Evolutionary conservation across 2,888 invertebrate genomes (phyloP).

Genomic region (Chrysolina americana): DNA sequence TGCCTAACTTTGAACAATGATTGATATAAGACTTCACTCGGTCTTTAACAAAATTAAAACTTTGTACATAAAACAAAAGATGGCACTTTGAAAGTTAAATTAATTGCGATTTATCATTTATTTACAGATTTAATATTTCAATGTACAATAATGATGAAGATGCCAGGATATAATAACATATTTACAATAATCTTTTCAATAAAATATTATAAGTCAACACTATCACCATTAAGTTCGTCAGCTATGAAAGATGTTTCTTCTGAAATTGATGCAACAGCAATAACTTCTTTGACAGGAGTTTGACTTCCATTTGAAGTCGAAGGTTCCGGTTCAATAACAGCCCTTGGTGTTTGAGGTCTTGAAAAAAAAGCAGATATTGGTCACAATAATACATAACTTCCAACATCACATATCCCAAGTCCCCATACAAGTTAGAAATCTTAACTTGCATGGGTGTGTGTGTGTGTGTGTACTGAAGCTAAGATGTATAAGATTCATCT

Average conservation of each 20-base stretch:
- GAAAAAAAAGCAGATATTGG: slow-evolving; percentile 14
- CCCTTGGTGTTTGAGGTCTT: slow-evolving; percentile 68
- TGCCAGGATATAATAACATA: slow-evolving; percentile 16
- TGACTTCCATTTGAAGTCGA: slow-evolving; percentile 41
- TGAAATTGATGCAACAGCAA: slow-evolving; percentile 65
- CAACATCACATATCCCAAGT: background rate
- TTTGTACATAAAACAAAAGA: too few species aligned
- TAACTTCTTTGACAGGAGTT: slow-evolving; percentile 50
- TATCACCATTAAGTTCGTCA: slow-evolving; percentile 70
- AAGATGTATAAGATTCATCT: too few species aligned
- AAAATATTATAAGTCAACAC: slow-evolving; percentile 16
- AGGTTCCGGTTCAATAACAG: slow-evolving; percentile 51
- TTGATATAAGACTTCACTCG: too few species aligned
- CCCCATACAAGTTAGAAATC: too few species aligned
- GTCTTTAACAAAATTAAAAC: too few species aligned
- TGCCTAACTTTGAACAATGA: too few species aligned
- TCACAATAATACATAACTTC: background rate
- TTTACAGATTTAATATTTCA: slow-evolving; percentile 35
- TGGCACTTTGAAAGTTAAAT: background rate
- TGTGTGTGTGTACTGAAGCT: too few species aligned
- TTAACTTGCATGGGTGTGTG: too few species aligned
- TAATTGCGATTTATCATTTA: background rate
- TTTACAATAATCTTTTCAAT: slow-evolving; percentile 1
- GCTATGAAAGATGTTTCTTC: slow-evolving; percentile 88
- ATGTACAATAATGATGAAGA: slow-evolving; percentile 28